These are phyloP conservation scores for Hemaris fuciformis DNA, from an alignment of 2,888 invertebrate species.

Conservation along the genomic window DNA sequence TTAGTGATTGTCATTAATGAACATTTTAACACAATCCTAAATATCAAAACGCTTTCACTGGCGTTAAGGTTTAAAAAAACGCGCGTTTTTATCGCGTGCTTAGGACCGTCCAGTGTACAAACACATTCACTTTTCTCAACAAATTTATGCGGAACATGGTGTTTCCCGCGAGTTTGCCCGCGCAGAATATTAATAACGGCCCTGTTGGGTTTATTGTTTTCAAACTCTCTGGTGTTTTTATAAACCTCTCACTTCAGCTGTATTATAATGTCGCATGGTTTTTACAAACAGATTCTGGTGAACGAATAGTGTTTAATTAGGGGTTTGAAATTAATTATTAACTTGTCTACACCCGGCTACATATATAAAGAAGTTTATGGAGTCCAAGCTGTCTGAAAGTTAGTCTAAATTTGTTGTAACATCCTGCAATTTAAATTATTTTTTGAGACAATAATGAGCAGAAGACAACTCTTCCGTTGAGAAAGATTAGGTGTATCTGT, in stretches of 20 bases:
- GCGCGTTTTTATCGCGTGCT: not conserved
- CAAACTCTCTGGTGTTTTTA: not conserved
- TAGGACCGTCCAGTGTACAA: not conserved
- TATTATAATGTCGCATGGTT: not conserved
- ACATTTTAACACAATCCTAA: not conserved
- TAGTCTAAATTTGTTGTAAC: too few species aligned
- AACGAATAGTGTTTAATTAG: not conserved
- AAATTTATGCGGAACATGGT: slow-evolving; percentile 35
- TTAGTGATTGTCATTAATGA: too few species aligned
- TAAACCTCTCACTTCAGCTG: not conserved
- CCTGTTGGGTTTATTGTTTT: not conserved
- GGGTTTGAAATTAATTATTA: not conserved
- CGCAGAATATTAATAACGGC: slow-evolving; percentile 5
- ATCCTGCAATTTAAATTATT: too few species aligned
- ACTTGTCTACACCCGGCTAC: not conserved
- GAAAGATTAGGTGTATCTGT: too few species aligned
- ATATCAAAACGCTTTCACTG: not conserved
- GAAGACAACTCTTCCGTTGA: too few species aligned
- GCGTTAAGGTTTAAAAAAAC: too few species aligned
- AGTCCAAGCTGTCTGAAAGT: too few species aligned
- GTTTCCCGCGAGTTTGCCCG: slow-evolving; percentile 22
- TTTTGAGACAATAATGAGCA: too few species aligned
- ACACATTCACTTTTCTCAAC: slow-evolving; percentile 27
- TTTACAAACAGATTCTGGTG: not conserved
- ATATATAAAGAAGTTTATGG: not conserved